These are phyloP conservation scores for Bambusicola thoracicus DNA, from an alignment of 2,113 vertebrate species.

Conservation along the genomic window DNA sequence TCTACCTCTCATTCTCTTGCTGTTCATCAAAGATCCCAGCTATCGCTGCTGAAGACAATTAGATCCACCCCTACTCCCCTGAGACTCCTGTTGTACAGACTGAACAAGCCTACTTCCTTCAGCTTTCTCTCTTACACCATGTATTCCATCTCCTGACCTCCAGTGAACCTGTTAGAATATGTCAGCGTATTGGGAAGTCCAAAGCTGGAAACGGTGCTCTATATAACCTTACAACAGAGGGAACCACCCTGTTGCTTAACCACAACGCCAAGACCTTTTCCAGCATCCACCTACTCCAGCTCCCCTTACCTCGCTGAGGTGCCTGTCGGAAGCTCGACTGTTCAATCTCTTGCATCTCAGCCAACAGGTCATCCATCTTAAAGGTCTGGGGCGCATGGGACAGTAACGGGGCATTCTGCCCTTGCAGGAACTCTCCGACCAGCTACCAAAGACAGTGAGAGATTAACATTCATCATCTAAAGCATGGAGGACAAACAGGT, in stretches of 20 bases:
- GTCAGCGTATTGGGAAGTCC: neutral
- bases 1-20: neutral
- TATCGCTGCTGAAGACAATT: neutral
- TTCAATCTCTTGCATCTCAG: slow-evolving; percentile 99
- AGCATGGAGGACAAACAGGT: neutral
- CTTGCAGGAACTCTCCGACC: slow-evolving; percentile 94
- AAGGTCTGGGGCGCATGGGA: slow-evolving; percentile 92
- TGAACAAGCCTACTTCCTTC: neutral
- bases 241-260: neutral
- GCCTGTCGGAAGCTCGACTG: slow-evolving; percentile 94
- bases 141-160: neutral
- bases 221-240: neutral
- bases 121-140: neutral
- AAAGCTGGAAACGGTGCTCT: neutral
- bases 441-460: slow-evolving; percentile 77
- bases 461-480: neutral
- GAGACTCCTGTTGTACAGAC: neutral
- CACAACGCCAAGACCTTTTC: neutral
- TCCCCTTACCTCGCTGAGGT: slow-evolving; percentile 89
- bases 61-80: neutral
- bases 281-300: neutral
- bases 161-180: neutral
- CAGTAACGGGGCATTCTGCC: slow-evolving; percentile 79
- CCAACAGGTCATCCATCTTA: slow-evolving; percentile 97
- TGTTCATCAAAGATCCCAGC: neutral